These are phyloP conservation scores for Rhegmatorhina hoffmannsi DNA, from an alignment of 2,113 vertebrate genomes.

Conservation along the genomic window DNA sequence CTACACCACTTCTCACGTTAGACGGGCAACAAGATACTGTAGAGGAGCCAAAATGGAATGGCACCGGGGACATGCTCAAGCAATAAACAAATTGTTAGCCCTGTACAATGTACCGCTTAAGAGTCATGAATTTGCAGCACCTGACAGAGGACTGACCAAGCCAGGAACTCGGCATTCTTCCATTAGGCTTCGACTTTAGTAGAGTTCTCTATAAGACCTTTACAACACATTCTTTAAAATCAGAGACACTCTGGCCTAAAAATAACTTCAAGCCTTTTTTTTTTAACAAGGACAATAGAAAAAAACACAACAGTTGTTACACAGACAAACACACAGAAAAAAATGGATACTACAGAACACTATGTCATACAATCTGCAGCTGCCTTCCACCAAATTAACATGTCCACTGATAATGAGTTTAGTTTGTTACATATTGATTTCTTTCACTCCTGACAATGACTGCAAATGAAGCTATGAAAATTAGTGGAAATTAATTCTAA, in stretches of 20 bases:
- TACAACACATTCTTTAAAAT: background rate
- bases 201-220: background rate
- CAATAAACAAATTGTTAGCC: background rate
- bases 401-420: background rate
- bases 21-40: background rate
- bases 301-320: background rate
- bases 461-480: background rate
- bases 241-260: background rate
- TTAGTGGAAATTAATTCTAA: background rate
- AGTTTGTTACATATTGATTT: background rate
- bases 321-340: background rate
- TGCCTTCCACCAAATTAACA: conserved; percentile 9
- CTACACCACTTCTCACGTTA: background rate
- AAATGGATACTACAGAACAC: background rate
- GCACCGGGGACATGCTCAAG: background rate
- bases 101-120: accelerated
- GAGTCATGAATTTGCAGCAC: background rate
- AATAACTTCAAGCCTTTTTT: background rate
- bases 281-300: background rate
- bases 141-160: background rate
- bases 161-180: background rate
- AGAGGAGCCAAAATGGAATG: background rate
- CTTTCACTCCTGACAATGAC: background rate
- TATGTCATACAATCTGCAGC: background rate
- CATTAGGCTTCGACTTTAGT: background rate